Evolutionary conservation across 2,888 invertebrate species (phyloP), one percentile per base, ranked within the genome.

Genomic region (Gandaritis pyraliata): DNA sequence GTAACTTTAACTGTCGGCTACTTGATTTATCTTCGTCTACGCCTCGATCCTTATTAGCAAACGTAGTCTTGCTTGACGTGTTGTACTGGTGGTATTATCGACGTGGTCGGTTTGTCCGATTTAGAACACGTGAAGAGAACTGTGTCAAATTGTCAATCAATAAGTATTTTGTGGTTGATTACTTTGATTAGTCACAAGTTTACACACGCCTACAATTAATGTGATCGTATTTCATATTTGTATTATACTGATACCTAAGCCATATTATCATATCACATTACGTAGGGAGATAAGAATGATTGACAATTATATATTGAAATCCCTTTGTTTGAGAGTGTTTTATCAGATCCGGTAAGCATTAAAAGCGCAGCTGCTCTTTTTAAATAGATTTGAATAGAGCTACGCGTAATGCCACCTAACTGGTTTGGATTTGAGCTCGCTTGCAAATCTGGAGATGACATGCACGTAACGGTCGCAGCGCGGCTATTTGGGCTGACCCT

Each of bases 401-500:
- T 23, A 23, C 51, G 52, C 59, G 56, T 56, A 45, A 48, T 56
- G 36, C n/a, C n/a, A n/a, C n/a, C n/a, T 56, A 59, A 59, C 56
- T 49, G 63, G 56, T 59, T 56, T 49, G 60, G 62, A 64, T 61
- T 58, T 51, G 64, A 66, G 66, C 63, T 57, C 62, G 71, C 54
- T 66, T 66, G 73, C 70, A 71, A 72, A 73, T 70, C 69, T 64
- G 61, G 69, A 69, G 64, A 62, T 67, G 75, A 72, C 76, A 72
- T 74, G 76, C 73, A 72, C 66, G 74, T 52, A 52, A 68, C 83
- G 82, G 83, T 82, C 72, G 69, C 70, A 69, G 69, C 72, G 70
- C 73, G 72, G 75, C 68, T 70, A 53, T 75, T 77, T 75, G 69
- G 77, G 73, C 72, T 76, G 82, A 77, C 81, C 82, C 77, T 77